Evolutionary conservation across 1,140 invertebrate species (phyloP).

Genomic region (Leptopilina boulardi): DNA sequence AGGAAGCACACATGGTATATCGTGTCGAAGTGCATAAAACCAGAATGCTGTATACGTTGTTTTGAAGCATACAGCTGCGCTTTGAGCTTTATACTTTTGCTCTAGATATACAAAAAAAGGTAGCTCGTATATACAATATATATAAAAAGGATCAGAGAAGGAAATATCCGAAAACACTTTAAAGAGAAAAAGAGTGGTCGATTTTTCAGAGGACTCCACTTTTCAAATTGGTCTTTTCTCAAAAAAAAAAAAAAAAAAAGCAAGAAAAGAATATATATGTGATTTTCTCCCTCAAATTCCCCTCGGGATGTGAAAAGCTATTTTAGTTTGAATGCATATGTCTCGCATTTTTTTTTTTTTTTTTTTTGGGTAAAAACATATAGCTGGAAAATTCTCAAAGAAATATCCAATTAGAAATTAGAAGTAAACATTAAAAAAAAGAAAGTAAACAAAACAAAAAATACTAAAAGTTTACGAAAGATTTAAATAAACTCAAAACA

Average conservation of each 20-base stretch:
- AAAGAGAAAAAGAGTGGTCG: conserved; percentile 14
- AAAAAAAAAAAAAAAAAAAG: too few species aligned
- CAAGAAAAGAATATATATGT: too few species aligned
- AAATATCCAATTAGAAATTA: too few species aligned
- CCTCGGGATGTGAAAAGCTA: conserved; percentile 8
- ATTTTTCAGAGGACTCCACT: conserved; percentile 27
- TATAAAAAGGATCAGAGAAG: conserved; percentile 14
- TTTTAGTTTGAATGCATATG: too few species aligned
- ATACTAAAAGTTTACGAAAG: too few species aligned
- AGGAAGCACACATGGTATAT: conserved; percentile 29
- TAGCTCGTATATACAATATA: too few species aligned
- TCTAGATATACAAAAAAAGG: conserved; percentile 13
- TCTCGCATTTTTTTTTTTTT: too few species aligned
- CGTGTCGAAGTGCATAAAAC: conserved; percentile 38
- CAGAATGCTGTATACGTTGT: conserved; percentile 38
- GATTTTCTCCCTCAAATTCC: not conserved
- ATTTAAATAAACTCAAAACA: too few species aligned
- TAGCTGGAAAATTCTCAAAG: too few species aligned
- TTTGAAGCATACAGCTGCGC: conserved; percentile 40
- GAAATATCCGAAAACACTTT: conserved; percentile 25
- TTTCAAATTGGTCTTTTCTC: not conserved
- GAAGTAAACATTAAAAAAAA: too few species aligned
- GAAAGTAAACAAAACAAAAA: too few species aligned
- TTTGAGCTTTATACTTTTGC: conserved; percentile 10
- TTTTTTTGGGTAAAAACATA: too few species aligned